A percentile compares a stretch with the other conserved stretches of the same genome.
phyloP scores from a whole-genome alignment of 2,888 invertebrate species.

The Dastarcus helophoroides region DNA sequence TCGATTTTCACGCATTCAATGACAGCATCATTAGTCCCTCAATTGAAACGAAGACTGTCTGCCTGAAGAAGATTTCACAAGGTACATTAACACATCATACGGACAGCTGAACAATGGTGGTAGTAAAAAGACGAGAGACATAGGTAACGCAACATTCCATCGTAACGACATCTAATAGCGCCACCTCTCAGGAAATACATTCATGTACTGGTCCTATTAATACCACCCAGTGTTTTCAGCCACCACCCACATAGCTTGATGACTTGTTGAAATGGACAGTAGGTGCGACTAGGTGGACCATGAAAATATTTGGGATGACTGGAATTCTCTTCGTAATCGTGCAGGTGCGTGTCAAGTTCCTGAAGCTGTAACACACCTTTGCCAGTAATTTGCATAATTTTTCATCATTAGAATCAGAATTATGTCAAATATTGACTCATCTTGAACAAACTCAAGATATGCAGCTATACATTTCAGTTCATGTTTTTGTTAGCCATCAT shows the following conservation, averaged over 20 bases:
- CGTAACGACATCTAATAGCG: conserved; percentile 21
- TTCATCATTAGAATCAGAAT: too few relatives aligned
- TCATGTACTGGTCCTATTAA: conserved; percentile 13
- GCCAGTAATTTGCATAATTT: too few relatives aligned
- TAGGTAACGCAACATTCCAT: conserved; percentile 17
- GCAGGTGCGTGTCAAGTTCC: too few relatives aligned
- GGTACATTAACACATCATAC: conserved; percentile 1
- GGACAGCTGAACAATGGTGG: conserved; percentile 1
- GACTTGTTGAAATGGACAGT: conserved; percentile 20
- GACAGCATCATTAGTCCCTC: background rate
- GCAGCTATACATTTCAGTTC: too few relatives aligned
- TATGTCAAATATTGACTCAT: too few relatives aligned
- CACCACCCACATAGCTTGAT: conserved; percentile 25
- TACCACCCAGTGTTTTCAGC: conserved; percentile 23
- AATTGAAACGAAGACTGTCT: background rate
- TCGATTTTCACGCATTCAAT: background rate
- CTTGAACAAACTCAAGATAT: too few relatives aligned
- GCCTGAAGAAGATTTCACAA: background rate
- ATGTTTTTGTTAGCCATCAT: too few relatives aligned
- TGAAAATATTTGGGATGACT: too few relatives aligned
- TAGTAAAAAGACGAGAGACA: conserved; percentile 3
- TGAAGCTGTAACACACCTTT: too few relatives aligned
- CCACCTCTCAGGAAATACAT: conserved; percentile 18
- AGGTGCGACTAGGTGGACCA: conserved; percentile 15
- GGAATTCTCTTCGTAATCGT: too few relatives aligned